These are phyloP conservation scores for Lepus townsendii DNA, from an alignment of 2,797 vertebrate species.

Conservation along the genomic window DNA sequence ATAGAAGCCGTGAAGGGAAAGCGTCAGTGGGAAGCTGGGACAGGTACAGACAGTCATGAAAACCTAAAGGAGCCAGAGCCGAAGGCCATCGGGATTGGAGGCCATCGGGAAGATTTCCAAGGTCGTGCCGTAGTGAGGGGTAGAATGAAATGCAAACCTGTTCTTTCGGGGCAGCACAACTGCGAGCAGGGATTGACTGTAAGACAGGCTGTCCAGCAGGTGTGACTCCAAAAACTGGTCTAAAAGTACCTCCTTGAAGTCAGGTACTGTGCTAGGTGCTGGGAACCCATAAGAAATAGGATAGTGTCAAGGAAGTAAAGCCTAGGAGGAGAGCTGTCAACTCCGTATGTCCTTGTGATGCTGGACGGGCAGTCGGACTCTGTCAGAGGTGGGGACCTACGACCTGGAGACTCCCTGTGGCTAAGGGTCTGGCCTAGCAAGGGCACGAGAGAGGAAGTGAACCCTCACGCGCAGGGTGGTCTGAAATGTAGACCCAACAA, in stretches of 20 bases:
- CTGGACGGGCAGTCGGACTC: neutral
- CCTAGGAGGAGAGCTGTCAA: neutral
- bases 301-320: neutral
- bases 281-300: neutral
- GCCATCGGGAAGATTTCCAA: conserved; percentile 25
- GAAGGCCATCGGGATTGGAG: neutral
- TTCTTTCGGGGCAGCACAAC: neutral
- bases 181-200: neutral
- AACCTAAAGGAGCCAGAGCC: neutral
- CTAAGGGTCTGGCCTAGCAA: neutral
- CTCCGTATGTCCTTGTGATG: neutral
- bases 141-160: neutral
- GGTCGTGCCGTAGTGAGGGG: neutral
- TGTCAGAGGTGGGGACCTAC: neutral
- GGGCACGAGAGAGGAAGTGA: neutral
- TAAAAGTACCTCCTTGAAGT: neutral
- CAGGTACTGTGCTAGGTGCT: neutral
- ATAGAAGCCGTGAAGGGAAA: neutral
- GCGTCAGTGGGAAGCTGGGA: neutral
- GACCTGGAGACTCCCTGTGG: neutral
- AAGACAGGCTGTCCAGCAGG: neutral
- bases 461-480: neutral
- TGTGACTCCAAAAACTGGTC: conserved; percentile 23
- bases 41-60: neutral
- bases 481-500: neutral